Percentiles rank a stretch among this genome's conserved stretches.
Conservation (phyloP, 2,113 vertebrate genomes). For the Emydocephalus ijimae region DNA sequence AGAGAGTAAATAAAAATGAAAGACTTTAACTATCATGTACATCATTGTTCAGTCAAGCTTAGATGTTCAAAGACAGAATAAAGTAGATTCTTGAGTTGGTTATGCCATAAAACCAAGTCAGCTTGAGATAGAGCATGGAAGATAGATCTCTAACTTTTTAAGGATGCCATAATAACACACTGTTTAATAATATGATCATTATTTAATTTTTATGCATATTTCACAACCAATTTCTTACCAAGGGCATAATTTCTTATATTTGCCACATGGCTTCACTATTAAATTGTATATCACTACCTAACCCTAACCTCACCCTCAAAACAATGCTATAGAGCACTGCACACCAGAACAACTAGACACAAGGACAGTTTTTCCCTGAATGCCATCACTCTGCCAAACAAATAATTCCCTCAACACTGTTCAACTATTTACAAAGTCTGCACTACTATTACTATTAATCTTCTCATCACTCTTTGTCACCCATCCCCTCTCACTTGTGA, state of each 20-base stretch:
- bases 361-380: too few relatives aligned
- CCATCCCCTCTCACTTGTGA: too few relatives aligned
- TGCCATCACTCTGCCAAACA: too few relatives aligned
- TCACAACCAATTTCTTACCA: background rate
- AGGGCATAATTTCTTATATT: background rate
- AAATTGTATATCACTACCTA: background rate
- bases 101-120: background rate
- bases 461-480: too few relatives aligned
- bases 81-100: background rate
- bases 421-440: too few relatives aligned
- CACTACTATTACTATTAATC: too few relatives aligned
- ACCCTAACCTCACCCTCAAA: too few relatives aligned
- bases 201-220: background rate
- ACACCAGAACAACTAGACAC: too few relatives aligned
- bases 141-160: background rate
- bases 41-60: slow-evolving; percentile 6
- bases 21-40: background rate
- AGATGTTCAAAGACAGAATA: background rate
- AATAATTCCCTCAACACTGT: too few relatives aligned
- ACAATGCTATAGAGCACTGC: too few relatives aligned
- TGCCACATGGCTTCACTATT: background rate
- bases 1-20: slow-evolving; percentile 12
- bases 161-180: too few relatives aligned
- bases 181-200: background rate
- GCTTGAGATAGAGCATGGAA: background rate